Base-by-base conservation (phyloP, 1,140 invertebrate genomes). In the Panulirus ornatus region DNA sequence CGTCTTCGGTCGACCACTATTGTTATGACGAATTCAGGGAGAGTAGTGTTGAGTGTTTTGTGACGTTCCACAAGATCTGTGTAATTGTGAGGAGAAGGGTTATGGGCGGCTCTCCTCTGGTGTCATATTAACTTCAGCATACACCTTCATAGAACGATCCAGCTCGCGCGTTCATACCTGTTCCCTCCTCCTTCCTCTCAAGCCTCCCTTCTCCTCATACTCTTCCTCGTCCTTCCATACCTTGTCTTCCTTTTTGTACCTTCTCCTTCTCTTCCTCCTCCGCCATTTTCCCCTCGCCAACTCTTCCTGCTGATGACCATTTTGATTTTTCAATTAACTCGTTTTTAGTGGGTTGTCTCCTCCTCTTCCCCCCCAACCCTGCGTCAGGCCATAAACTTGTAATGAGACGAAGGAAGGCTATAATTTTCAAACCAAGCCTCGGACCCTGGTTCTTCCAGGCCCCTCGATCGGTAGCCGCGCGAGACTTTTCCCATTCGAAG, bases 251-350 rank as follows among this genome's bases (percentile, higher is more conserved):
- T 36, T 30, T 54, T 54, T 58, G 11, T 22, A 58, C 14, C 14
- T 40, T n/a, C 27, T 54, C 51, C 27, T 58, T n/a, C 58, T 81
- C 30, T 27, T 47, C 63, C 66, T 63, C 44, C 38, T 84, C 34
- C 51, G 47, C 63, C 58, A 11, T 63, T n/a, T 66, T n/a, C 38
- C 27, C 36, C 63, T 71, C 36, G 38, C 82, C 22, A 63, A 51
- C 34, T 42, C 66, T 42, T 79, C 58, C 58, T 79, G 19, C 47
- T 88, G 86, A 88, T 82, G 78, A 51, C 86, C 78, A 81, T 88
- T 88, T 82, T 88, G 86, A 88, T 88, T 88, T 88, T 88, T 88
- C 86, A 88, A 88, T 88, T 88, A 88, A 88, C 86, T 82, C 86
- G 76, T 81, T 81, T 88, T 82, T 81, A 88, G 86, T 88, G 86